Conservation (phyloP, 2,888 invertebrate genomes). For the Amphipoea lucens region DNA sequence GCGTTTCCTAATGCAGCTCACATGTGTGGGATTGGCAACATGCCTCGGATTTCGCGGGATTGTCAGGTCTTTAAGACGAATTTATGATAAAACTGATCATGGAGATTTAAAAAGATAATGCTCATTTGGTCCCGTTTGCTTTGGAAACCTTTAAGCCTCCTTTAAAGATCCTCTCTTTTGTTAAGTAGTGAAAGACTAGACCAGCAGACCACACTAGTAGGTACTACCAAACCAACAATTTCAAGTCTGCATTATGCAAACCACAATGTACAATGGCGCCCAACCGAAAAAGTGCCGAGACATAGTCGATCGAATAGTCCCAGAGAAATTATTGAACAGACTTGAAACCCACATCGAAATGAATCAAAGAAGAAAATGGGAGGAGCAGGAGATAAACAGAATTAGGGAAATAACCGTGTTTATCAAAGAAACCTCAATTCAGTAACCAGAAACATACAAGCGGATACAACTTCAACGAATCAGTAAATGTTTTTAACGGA, state of each 20-base stretch:
- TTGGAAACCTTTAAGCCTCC: neutral
- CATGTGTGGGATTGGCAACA: slow-evolving; percentile 40
- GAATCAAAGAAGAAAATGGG: neutral
- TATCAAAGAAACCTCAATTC: slow-evolving; percentile 5
- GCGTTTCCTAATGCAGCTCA: slow-evolving; percentile 39
- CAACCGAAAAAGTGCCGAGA: neutral
- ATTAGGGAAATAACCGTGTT: neutral
- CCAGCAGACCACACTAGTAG: neutral
- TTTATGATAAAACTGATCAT: neutral
- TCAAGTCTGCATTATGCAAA: neutral
- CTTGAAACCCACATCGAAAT: neutral
- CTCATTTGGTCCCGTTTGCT: neutral
- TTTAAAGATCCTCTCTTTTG: neutral
- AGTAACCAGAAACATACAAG: slow-evolving; percentile 28
- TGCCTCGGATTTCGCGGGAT: slow-evolving; percentile 3
- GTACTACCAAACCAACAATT: neutral
- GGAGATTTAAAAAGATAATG: neutral
- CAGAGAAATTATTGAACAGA: neutral
- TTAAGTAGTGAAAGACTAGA: neutral
- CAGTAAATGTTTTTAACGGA: slow-evolving; percentile 38
- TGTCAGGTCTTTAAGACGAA: neutral
- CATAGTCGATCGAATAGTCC: neutral
- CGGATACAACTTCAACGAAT: slow-evolving; percentile 34
- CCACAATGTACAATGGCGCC: neutral
- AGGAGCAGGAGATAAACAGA: neutral